These are phyloP conservation scores for Galerucella pusilla DNA, from an alignment of 2,888 invertebrate genomes.

Conservation along the genomic window DNA sequence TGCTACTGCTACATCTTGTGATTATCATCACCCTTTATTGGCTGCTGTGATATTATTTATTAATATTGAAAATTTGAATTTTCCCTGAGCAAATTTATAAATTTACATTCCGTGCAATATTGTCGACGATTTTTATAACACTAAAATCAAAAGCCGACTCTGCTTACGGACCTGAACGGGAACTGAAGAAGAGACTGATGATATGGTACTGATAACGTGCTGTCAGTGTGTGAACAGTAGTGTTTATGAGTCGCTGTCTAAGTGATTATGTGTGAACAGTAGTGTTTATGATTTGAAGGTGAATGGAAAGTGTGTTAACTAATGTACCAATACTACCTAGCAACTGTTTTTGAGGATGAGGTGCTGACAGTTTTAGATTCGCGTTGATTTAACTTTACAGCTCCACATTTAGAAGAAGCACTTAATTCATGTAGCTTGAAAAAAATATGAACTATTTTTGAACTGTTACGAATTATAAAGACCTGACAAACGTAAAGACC, in stretches of 20 bases:
- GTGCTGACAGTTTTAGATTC: neutral
- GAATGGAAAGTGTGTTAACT: neutral
- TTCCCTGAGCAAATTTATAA: too few species aligned
- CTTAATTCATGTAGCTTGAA: neutral
- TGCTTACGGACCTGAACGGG: neutral
- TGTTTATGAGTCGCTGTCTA: slow-evolving; percentile 7
- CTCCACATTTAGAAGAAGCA: neutral
- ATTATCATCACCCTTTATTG: too few species aligned
- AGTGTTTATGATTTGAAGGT: slow-evolving; percentile 22
- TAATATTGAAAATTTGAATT: too few species aligned
- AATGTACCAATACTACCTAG: neutral
- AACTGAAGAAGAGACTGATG: neutral
- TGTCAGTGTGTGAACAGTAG: slow-evolving; percentile 50
- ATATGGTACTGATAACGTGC: slow-evolving; percentile 48
- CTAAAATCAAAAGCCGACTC: neutral
- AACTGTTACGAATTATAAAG: too few species aligned
- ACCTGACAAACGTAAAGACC: too few species aligned
- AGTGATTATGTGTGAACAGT: slow-evolving; percentile 50
- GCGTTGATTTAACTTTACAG: neutral
- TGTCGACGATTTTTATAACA: too few species aligned
- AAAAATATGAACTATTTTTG: too few species aligned
- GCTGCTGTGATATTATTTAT: too few species aligned
- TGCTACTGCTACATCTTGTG: too few species aligned
- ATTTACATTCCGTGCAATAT: too few species aligned
- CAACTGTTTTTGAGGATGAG: slow-evolving; percentile 7